Conservation (phyloP, 2,888 invertebrate species). For the Podabrus alpinus region DNA sequence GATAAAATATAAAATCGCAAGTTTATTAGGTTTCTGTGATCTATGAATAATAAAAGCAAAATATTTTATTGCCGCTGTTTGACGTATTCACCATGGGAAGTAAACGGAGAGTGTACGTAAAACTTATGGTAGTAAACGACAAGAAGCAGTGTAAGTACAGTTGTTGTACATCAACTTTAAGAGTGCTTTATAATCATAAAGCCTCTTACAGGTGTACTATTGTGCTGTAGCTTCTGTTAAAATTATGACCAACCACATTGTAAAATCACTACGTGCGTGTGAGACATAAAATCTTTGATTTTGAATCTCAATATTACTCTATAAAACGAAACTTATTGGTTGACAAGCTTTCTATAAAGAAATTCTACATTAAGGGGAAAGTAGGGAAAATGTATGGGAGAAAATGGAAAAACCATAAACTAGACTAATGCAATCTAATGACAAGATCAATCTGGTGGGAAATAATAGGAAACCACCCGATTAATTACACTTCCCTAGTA, state of each 20-base stretch:
- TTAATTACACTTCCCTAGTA: no score
- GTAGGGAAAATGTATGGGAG: no score
- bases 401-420: no score
- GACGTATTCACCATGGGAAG: not conserved
- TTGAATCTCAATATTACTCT: not conserved
- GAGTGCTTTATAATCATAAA: slow-evolving; percentile 32
- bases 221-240: slow-evolving; percentile 33
- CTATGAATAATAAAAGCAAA: not conserved
- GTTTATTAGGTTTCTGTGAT: not conserved
- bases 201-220: slow-evolving; percentile 34
- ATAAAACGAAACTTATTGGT: not conserved
- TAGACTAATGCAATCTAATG: no score
- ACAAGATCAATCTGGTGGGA: no score
- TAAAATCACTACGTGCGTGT: not conserved
- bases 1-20: not conserved
- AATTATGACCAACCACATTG: slow-evolving; percentile 25
- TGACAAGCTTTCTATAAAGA: not conserved
- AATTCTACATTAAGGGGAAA: no score
- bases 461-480: no score
- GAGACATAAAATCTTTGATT: not conserved
- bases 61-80: not conserved
- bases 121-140: slow-evolving; percentile 12
- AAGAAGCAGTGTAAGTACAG: slow-evolving; percentile 28
- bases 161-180: slow-evolving; percentile 35
- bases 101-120: slow-evolving; percentile 6